phyloP scores from a whole-genome alignment of 2,888 invertebrate species.

The Sturmia bella region DNA sequence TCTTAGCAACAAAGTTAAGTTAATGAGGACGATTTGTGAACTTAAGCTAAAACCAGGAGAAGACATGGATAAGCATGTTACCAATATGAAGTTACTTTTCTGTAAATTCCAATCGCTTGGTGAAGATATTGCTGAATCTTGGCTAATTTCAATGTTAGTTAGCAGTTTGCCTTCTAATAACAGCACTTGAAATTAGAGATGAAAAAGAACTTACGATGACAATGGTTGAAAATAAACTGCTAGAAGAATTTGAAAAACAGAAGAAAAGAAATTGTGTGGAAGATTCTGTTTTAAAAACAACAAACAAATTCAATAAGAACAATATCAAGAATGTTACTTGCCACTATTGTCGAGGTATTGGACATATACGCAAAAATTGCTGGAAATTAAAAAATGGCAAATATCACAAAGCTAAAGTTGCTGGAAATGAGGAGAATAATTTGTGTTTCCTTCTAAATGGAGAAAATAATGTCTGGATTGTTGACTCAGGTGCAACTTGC shows the following conservation, averaged over 20 bases:
- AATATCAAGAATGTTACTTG: not conserved
- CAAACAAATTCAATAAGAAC: not conserved
- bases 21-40: too few relatives aligned
- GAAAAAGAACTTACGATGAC: conserved; percentile 2
- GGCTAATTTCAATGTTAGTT: conserved; percentile 25
- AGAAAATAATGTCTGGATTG: conserved; percentile 28
- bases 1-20: too few relatives aligned
- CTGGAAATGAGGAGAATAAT: not conserved
- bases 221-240: not conserved
- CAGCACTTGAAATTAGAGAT: conserved; percentile 2
- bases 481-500: conserved; percentile 53
- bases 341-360: not conserved
- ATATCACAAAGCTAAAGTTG: not conserved
- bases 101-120: conserved; percentile 20
- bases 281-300: too few relatives aligned
- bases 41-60: too few relatives aligned
- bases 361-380: conserved; percentile 10
- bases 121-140: conserved; percentile 17
- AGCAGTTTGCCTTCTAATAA: conserved; percentile 28
- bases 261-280: not conserved
- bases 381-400: conserved; percentile 10
- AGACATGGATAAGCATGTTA: conserved; percentile 18
- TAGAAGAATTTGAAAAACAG: conserved; percentile 17
- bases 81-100: conserved; percentile 29
- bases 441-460: conserved; percentile 2